Evolutionary conservation across 2,113 vertebrate genomes (phyloP).

Genomic region (Podocnemis expansa): DNA sequence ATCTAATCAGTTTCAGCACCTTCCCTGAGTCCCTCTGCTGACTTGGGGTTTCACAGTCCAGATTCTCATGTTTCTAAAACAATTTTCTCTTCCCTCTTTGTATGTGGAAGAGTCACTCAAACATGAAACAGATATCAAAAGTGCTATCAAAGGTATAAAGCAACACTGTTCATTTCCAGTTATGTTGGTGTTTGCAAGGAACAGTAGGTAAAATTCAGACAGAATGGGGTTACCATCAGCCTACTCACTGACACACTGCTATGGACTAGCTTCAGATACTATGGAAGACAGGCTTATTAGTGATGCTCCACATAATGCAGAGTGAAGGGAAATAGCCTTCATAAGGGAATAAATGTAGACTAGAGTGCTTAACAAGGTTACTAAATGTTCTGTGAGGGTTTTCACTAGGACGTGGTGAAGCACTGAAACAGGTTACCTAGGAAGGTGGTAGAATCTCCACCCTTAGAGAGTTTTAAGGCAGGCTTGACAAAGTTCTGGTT

Average conservation of each 20-base stretch:
- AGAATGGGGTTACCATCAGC: not conserved
- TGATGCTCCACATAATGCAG: not conserved
- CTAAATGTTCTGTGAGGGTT: no score
- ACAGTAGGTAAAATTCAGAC: not conserved
- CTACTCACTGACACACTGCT: not conserved
- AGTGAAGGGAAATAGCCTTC: not conserved
- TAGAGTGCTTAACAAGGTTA: not conserved
- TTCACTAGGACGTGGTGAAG: no score
- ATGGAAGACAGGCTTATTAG: not conserved
- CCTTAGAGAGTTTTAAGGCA: no score
- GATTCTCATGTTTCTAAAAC: not conserved
- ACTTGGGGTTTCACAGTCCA: not conserved
- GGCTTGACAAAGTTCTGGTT: no score
- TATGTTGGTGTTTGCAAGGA: not conserved
- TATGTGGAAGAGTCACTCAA: not conserved
- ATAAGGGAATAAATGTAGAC: not conserved
- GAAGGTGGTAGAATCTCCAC: no score
- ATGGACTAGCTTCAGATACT: not conserved
- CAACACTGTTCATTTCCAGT: not conserved
- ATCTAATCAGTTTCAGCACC: not conserved
- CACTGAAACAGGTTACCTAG: no score
- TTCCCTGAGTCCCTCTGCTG: not conserved
- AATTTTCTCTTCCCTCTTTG: not conserved
- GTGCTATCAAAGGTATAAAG: not conserved
- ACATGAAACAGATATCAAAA: not conserved